phyloP scores from a whole-genome alignment of 1,140 invertebrate genomes.

The Tyrophagus putrescentiae region DNA sequence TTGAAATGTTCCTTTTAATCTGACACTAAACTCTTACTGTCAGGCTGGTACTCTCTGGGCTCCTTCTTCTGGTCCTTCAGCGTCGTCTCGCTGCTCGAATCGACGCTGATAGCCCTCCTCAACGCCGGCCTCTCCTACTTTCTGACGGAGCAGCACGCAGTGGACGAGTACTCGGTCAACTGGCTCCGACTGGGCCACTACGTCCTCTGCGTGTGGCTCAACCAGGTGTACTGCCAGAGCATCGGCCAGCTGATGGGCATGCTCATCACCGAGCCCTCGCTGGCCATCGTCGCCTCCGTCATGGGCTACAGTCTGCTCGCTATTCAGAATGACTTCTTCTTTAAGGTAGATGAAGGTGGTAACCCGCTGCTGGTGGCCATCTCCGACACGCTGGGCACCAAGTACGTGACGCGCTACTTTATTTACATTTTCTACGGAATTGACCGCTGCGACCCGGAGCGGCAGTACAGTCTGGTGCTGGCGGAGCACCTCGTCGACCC shows the following conservation, averaged over 20 bases:
- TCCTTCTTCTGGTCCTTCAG: not conserved
- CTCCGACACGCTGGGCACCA: not conserved
- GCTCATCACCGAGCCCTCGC: not conserved
- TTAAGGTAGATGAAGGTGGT: not conserved
- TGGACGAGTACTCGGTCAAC: not conserved
- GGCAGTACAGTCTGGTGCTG: not conserved
- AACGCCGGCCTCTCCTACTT: not conserved
- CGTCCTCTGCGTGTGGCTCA: not conserved
- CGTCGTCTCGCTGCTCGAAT: not conserved
- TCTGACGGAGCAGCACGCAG: not conserved
- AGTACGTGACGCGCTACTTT: not conserved
- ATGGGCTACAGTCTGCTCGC: not conserved
- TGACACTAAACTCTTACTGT: too few species aligned
- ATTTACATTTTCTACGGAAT: not conserved
- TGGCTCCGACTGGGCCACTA: not conserved
- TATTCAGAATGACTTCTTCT: not conserved
- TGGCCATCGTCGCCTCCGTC: not conserved
- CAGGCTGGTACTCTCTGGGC: conserved; percentile 12
- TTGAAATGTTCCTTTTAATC: too few species aligned
- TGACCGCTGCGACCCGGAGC: not conserved
- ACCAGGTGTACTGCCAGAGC: not conserved
- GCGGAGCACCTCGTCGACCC: not conserved
- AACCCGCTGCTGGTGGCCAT: not conserved
- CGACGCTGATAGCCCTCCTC: not conserved
- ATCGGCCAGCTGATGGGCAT: not conserved